These are phyloP conservation scores for Calameuta pallipes DNA, from an alignment of 2,888 invertebrate species.

Conservation along the genomic window DNA sequence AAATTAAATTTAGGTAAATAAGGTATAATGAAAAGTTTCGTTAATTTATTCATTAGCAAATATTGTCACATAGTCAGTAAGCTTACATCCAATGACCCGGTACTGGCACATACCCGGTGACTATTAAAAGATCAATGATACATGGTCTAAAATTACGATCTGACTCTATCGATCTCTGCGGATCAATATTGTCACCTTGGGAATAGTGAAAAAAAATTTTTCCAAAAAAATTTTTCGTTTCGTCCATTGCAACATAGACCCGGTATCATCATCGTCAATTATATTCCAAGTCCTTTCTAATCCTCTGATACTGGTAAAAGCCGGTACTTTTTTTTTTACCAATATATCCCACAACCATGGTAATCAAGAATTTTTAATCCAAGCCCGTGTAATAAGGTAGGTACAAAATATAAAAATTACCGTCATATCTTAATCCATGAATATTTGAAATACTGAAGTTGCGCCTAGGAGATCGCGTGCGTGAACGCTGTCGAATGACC, in stretches of 20 bases:
- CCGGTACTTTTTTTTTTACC: neutral
- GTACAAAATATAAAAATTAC: neutral
- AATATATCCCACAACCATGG: neutral
- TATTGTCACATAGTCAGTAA: neutral
- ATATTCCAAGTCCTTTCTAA: neutral
- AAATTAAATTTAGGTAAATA: neutral
- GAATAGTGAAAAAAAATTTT: neutral
- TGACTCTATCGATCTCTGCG: neutral
- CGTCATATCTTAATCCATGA: neutral
- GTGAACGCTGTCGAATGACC: neutral
- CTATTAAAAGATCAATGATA: neutral
- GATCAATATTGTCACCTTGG: neutral
- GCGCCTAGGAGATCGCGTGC: neutral
- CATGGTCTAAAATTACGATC: slow-evolving; percentile 1
- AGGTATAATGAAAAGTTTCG: neutral
- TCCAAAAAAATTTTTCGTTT: neutral
- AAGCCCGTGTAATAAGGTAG: neutral
- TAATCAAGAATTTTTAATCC: neutral
- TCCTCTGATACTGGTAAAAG: neutral
- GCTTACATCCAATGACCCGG: slow-evolving; percentile 1
- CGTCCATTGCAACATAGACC: neutral
- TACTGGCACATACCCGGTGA: neutral
- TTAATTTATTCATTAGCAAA: neutral
- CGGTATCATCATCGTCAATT: neutral
- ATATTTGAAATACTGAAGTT: neutral